Evolutionary conservation across 2,888 invertebrate species (phyloP), one percentile per base, ranked within the genome.

Genomic region (Cepaea hortensis): DNA sequence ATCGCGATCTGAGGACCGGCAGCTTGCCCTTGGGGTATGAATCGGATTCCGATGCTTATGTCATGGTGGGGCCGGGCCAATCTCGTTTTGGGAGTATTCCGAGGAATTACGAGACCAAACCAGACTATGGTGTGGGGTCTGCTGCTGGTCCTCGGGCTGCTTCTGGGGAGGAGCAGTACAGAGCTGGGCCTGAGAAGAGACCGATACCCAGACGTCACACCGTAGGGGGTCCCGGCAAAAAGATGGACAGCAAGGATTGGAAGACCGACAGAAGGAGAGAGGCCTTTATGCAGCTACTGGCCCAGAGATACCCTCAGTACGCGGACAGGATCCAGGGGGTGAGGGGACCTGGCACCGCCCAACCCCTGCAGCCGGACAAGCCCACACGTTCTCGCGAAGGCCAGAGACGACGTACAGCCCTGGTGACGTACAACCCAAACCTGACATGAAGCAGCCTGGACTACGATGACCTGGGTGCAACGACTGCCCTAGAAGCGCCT

Each of bases 1-100:
- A 35, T 18, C 72, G 85, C 5, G 15, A 46, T 62, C 15, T 46
- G 3, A 70, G 85, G 61, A 80, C 61, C n/a, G 85, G 80, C 3
- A 85, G 85, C 61, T 80, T 85, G 13, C 80, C 81, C 18, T 46
- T 81, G 20, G 85, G 85, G 7, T 85, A 85, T 68, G 85, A 81
- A 61, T 85, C 85, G 0, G 85, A 85, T n/a, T 81, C 81, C n/a
- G 80, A 70, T 5, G 75, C 61, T 6, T 85, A 85, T 62, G 75
- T 81, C 4, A n/a, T 72, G 18, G 48, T 65, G 1, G 46, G 50
- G 11, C 68, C 18, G 0, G 77, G 77, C 11, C 77, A 61, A 23
- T 18, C 65, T 65, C 75, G 77, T 11, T 72, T 61, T 55, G 70
- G 62, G 20, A 61, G 62, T 48, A 20, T 72, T 18, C 65, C 62